phyloP scores from a whole-genome alignment of 2,888 invertebrate species.

The Torymus auratus region DNA sequence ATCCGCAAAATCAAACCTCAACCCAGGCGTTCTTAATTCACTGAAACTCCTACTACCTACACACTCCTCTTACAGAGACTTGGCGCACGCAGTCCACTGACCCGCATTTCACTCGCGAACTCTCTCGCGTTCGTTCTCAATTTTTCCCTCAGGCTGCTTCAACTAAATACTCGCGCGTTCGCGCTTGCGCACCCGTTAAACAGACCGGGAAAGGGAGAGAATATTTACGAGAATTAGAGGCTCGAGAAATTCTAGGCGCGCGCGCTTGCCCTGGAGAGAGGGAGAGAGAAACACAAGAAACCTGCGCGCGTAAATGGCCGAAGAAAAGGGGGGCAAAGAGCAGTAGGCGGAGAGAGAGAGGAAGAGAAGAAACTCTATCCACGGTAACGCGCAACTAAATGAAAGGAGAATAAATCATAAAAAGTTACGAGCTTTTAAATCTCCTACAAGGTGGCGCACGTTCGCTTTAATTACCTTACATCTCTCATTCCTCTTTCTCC shows the following conservation, averaged over 20 bases:
- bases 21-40: too few relatives aligned
- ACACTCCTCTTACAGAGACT: too few relatives aligned
- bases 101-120: too few relatives aligned
- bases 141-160: too few relatives aligned
- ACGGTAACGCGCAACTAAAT: slow-evolving; percentile 71
- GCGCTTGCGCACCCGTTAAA: not conserved
- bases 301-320: slow-evolving; percentile 45
- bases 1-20: too few relatives aligned
- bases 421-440: slow-evolving; percentile 77
- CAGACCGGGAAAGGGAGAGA: not conserved
- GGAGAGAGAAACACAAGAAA: too few relatives aligned
- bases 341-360: slow-evolving; percentile 66
- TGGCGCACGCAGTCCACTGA: too few relatives aligned
- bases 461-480: slow-evolving; percentile 76
- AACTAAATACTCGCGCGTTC: not conserved
- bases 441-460: slow-evolving; percentile 76
- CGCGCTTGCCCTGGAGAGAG: too few relatives aligned
- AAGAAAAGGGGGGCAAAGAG: slow-evolving; percentile 22
- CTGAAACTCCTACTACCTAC: too few relatives aligned
- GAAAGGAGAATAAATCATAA: slow-evolving; percentile 77
- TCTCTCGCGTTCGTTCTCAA: too few relatives aligned
- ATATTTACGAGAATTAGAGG: not conserved
- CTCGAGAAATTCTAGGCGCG: slow-evolving; percentile 37
- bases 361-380: slow-evolving; percentile 30
- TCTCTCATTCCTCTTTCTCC: slow-evolving; percentile 71